Evolutionary conservation across 2,113 vertebrate species (phyloP).

Genomic region (Centropristis striata): DNA sequence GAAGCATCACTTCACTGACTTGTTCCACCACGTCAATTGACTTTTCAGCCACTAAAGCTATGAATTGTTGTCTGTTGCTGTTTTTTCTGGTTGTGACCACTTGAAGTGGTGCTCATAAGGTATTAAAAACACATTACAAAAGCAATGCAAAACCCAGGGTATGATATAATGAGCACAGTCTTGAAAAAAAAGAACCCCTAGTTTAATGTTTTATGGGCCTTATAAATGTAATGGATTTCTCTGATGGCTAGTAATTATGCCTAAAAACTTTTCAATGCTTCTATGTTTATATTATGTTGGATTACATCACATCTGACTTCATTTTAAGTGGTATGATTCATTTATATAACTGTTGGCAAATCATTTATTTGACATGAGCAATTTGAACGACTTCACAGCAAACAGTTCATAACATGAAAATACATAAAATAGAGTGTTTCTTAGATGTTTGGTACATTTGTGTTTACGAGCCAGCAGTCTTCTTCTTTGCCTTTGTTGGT

Average conservation of each 20-base stretch:
- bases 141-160: background rate
- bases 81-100: slow-evolving; percentile 21
- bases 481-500: background rate
- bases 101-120: slow-evolving; percentile 1
- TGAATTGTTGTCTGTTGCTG: slow-evolving; percentile 31
- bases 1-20: slow-evolving; percentile 63
- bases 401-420: background rate
- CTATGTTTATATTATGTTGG: background rate
- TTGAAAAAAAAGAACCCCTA: background rate
- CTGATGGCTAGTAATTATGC: background rate
- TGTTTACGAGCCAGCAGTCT: background rate
- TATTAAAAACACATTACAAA: slow-evolving; percentile 1
- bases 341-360: background rate
- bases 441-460: background rate
- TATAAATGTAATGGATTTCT: background rate
- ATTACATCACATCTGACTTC: background rate
- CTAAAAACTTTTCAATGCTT: background rate
- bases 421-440: background rate
- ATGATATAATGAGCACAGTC: slow-evolving; percentile 15
- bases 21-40: slow-evolving; percentile 54
- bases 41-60: slow-evolving; percentile 44
- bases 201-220: slow-evolving; percentile 3
- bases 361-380: background rate
- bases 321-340: slow-evolving; percentile 2
- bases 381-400: background rate